Base-by-base conservation (phyloP, 2,113 vertebrate genomes). In the Oryzias curvinotus region DNA sequence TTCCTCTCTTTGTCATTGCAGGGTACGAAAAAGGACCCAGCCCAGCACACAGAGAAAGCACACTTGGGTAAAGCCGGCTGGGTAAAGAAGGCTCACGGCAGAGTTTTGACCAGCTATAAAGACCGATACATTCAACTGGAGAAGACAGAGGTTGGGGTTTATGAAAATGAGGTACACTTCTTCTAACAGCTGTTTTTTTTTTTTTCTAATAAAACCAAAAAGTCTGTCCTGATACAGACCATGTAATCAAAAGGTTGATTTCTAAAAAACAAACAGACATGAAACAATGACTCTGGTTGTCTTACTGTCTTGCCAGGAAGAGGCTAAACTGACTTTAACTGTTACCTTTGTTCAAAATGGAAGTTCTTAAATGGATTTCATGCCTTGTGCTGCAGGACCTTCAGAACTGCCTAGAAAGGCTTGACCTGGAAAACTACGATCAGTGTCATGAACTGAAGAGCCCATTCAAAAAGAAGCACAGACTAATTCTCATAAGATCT, bases 401-500 rank as follows among this genome's bases (percentile, higher is more conserved):
- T 63, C 89, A 95, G 83, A 97, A 92, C 65, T 96, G 93, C 76
- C 68, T 96, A 46, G 96, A 98, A 87, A 95, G 92, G 0, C 74
- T 97, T 67, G 94, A 98, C 73, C 90, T 99, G 83, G 93, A 94
- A 60, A 96, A 93, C 88, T 99, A 95, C 17, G 95, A 98, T 23
- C 92, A 90, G 54, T 99, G 97, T 80, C 95, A 95, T 52, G 97
- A 98, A 59, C 69, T 97, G 55, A 95, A 93, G 46, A 94, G 92
- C 0, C 75, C 93, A 3, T 93, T 98, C 10, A 96, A 90, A 55
- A 94, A 89, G 88, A 99, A 93, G 81, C 93, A 96, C 77, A 92
- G 95, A 63, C 93, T 98, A 82, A 90, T 95, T 73, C 87, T 99
- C 65, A 93, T 95, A 52, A 90, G 87, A 66, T 89, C 94, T 1